A percentile compares a stretch with the other conserved stretches of the same genome.
phyloP scores from a whole-genome alignment of 30 jellyfish, hydroid and myxozoan genomes.

The Chironex yamaguchii region DNA sequence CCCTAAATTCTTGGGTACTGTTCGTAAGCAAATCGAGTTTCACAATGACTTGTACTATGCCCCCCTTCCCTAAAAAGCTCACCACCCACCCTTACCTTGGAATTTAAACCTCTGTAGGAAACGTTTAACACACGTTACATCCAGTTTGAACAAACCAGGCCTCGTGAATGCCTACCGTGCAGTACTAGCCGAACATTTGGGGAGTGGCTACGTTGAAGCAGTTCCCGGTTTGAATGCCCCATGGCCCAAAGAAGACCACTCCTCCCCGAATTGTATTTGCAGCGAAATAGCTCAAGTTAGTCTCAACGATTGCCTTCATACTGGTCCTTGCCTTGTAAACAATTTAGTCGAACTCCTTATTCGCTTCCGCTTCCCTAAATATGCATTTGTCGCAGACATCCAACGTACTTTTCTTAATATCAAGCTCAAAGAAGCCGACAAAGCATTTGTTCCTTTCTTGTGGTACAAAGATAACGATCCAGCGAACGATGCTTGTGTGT shows the following conservation, averaged over 20 bases:
- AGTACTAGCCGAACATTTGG: slow-evolving; percentile 40
- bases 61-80: slow-evolving; percentile 48
- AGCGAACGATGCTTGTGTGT: slow-evolving; percentile 12
- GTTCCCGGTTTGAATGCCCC: slow-evolving; percentile 14
- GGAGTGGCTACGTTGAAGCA: slow-evolving; percentile 21
- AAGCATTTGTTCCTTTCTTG: slow-evolving; percentile 14
- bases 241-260: slow-evolving; percentile 48
- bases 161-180: neutral
- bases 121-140: slow-evolving; percentile 20
- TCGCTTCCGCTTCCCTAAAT: slow-evolving; percentile 40
- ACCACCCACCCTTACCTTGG: slow-evolving; percentile 69
- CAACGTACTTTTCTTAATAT: slow-evolving; percentile 26
- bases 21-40: slow-evolving; percentile 14
- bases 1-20: slow-evolving; percentile 13
- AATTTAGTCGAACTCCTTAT: slow-evolving; percentile 22
- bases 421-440: slow-evolving; percentile 26
- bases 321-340: slow-evolving; percentile 41
- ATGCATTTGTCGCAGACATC: slow-evolving; percentile 53
- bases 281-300: slow-evolving; percentile 27
- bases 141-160: slow-evolving; percentile 27
- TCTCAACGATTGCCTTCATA: slow-evolving; percentile 44
- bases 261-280: slow-evolving; percentile 49
- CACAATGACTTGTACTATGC: slow-evolving; percentile 21
- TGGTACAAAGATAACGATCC: slow-evolving; percentile 65
- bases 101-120: slow-evolving; percentile 40